Conservation (phyloP, 2,797 vertebrate genomes). For the Gymnoscopelus braueri region DNA sequence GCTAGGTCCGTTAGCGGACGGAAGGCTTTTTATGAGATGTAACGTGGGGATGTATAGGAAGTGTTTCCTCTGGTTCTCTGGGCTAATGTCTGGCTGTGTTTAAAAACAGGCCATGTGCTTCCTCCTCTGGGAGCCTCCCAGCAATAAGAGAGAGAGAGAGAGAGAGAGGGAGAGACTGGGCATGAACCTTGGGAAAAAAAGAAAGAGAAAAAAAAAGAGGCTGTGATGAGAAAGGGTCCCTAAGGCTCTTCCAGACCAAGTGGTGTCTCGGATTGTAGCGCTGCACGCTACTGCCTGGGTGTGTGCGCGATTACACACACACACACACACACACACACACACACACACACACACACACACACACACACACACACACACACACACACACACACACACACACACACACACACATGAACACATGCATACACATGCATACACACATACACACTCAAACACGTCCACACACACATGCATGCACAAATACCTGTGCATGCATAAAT, state of each 20-base stretch:
- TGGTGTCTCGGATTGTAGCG: slow-evolving; percentile 77
- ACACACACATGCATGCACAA: background rate
- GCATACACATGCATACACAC: slow-evolving; percentile 12
- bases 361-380: slow-evolving; percentile 13
- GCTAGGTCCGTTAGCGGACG: slow-evolving; percentile 59
- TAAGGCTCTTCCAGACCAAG: slow-evolving; percentile 85
- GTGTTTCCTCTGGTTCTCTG: slow-evolving; percentile 79
- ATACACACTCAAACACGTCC: slow-evolving; percentile 16
- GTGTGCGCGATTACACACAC: slow-evolving; percentile 35
- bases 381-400: slow-evolving; percentile 30
- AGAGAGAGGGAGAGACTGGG: slow-evolving; percentile 73
- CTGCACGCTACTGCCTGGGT: slow-evolving; percentile 52
- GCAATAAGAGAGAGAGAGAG: slow-evolving; percentile 60
- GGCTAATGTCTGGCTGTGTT: slow-evolving; percentile 82
- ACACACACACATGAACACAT: slow-evolving; percentile 10
- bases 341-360: slow-evolving; percentile 18
- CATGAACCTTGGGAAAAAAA: slow-evolving; percentile 69
- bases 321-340: slow-evolving; percentile 16
- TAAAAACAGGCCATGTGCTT: slow-evolving; percentile 82
- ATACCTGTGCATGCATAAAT: background rate
- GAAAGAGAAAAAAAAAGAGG: slow-evolving; percentile 44
- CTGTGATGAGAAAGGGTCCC: slow-evolving; percentile 81
- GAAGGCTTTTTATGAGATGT: slow-evolving; percentile 76
- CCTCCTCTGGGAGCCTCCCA: slow-evolving; percentile 81
- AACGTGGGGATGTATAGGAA: slow-evolving; percentile 82